Percentiles rank a stretch among this genome's conserved stretches.
phyloP scores from a whole-genome alignment of 2,797 vertebrate genomes.

The Lindbergichthys nudifrons region DNA sequence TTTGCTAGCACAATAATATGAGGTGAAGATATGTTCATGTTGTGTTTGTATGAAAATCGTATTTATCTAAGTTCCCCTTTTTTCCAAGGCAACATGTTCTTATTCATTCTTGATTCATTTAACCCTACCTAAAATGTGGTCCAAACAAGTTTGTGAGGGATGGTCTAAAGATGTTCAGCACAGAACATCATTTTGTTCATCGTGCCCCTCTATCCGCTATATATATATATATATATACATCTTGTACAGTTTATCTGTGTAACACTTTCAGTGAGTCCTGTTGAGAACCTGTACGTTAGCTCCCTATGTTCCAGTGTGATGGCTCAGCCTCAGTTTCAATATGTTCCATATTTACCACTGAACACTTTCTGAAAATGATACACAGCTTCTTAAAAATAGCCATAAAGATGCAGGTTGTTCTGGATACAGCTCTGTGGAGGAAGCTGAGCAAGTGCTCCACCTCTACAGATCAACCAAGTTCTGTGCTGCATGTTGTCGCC shows the following conservation, averaged over 20 bases:
- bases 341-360: constrained; percentile 30
- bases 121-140: too few relatives aligned
- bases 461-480: constrained; percentile 67
- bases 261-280: not conserved
- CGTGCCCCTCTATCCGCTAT: not conserved
- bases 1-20: not conserved
- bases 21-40: too few relatives aligned
- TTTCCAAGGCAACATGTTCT: too few relatives aligned
- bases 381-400: constrained; percentile 64
- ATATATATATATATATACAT: too few relatives aligned
- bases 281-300: not conserved
- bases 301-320: constrained; percentile 1
- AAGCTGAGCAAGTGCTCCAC: constrained; percentile 68
- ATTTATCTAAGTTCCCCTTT: too few relatives aligned
- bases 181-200: too few relatives aligned
- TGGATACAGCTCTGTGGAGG: constrained; percentile 64
- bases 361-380: constrained; percentile 40
- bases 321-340: constrained; percentile 20
- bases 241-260: not conserved
- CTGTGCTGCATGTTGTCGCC: constrained; percentile 74
- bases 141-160: too few relatives aligned
- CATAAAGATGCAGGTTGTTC: constrained; percentile 43
- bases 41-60: too few relatives aligned
- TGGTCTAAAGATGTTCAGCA: too few relatives aligned
- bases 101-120: too few relatives aligned